Conservation (phyloP, 2,797 vertebrate species). For the Hybognathus amarus region DNA sequence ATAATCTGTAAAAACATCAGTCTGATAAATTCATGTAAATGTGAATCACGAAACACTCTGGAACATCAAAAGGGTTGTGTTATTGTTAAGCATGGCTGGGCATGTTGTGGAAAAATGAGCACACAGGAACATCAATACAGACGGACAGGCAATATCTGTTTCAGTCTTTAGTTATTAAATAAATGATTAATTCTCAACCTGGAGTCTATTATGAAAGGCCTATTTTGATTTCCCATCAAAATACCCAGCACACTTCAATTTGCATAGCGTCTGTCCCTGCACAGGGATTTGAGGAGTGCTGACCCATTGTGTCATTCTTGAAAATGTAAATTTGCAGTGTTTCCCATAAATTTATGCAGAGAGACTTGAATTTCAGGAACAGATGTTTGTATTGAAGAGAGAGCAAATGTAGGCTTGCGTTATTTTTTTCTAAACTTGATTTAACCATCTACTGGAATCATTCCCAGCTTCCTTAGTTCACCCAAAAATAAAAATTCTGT, state of each 20-base stretch:
- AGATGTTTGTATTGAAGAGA: conserved; percentile 51
- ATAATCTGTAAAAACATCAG: background rate
- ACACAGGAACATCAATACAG: conserved; percentile 5
- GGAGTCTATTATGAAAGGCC: conserved; percentile 9
- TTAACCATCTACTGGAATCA: background rate
- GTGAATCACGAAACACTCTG: conserved; percentile 5
- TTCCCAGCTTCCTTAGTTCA: background rate
- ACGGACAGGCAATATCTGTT: conserved; percentile 5
- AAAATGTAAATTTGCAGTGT: conserved; percentile 66
- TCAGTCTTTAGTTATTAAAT: conserved; percentile 40
- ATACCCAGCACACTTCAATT: conserved; percentile 25
- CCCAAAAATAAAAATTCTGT: too few species aligned
- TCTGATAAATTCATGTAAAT: background rate
- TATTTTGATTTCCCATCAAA: conserved; percentile 26
- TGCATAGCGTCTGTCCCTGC: conserved; percentile 50
- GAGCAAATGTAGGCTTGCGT: conserved; percentile 8
- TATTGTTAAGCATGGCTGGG: background rate
- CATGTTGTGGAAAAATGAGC: conserved; percentile 1
- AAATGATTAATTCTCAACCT: conserved; percentile 35
- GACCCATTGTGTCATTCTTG: conserved; percentile 58
- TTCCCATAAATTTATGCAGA: conserved; percentile 66
- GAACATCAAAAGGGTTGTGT: conserved; percentile 40
- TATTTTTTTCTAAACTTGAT: background rate
- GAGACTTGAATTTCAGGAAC: conserved; percentile 46
- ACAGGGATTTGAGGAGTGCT: conserved; percentile 48